Percentiles rank a stretch among this genome's conserved stretches.
Conservation (phyloP, 2,888 invertebrate genomes). For the Amphiduros pacificus region DNA sequence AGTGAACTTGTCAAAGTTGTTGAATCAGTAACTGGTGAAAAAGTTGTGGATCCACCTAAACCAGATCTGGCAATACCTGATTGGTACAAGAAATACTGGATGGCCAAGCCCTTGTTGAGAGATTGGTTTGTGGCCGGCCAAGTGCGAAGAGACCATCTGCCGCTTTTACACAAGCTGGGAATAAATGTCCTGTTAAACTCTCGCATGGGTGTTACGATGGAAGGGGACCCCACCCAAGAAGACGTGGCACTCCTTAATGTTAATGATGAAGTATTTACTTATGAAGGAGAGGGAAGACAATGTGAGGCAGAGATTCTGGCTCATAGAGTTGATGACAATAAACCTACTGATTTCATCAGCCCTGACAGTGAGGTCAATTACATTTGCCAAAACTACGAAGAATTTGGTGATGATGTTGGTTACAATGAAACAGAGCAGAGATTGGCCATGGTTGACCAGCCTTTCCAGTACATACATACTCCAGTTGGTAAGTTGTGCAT, state of each 20-base stretch:
- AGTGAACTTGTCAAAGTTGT: not conserved
- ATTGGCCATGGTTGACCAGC: not conserved
- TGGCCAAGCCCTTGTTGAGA: constrained; percentile 39
- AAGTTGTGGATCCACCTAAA: not conserved
- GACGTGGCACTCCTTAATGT: not conserved
- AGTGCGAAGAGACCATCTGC: constrained; percentile 38
- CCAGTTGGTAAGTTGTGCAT: constrained; percentile 13
- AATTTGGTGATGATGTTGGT: constrained; percentile 50
- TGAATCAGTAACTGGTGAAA: not conserved
- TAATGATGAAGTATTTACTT: not conserved
- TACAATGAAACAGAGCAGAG: constrained; percentile 42
- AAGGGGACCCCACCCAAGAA: too few relatives aligned
- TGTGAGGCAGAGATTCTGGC: not conserved
- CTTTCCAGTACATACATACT: not conserved
- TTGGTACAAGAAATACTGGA: constrained; percentile 2
- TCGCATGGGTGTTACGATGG: constrained; percentile 39
- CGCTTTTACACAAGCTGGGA: constrained; percentile 34
- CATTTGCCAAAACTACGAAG: constrained; percentile 38
- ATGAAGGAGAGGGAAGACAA: not conserved
- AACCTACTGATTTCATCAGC: constrained; percentile 35
- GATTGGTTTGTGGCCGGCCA: constrained; percentile 49
- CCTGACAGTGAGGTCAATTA: constrained; percentile 36
- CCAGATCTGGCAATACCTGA: not conserved
- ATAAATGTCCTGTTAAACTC: constrained; percentile 43
- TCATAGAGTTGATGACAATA: constrained; percentile 17